These are phyloP conservation scores for Platycercus adscitus DNA, from an alignment of 2,113 vertebrate genomes.

Conservation along the genomic window DNA sequence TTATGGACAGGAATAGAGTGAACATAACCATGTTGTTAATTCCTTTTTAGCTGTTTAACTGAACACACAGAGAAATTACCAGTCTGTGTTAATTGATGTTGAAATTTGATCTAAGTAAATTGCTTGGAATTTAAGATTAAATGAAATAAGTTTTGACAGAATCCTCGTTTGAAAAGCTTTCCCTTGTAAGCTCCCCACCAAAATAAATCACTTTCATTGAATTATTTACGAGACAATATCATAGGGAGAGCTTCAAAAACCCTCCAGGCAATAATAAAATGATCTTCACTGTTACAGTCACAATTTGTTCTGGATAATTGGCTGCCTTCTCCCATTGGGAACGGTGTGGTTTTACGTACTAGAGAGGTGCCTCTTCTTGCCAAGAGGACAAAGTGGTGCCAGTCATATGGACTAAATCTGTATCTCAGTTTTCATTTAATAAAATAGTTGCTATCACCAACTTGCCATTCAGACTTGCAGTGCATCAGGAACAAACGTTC, in stretches of 20 bases:
- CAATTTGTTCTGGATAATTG: constrained; percentile 73
- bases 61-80: neutral
- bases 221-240: constrained; percentile 76
- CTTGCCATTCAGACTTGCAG: neutral
- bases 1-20: neutral
- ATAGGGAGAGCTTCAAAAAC: constrained; percentile 72
- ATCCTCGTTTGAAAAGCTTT: constrained; percentile 36
- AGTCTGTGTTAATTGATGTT: constrained; percentile 53
- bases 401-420: neutral
- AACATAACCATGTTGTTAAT: neutral
- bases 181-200: constrained; percentile 28
- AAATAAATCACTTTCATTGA: constrained; percentile 72
- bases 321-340: constrained; percentile 25
- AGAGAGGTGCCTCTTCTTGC: constrained; percentile 6
- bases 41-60: neutral
- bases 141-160: constrained; percentile 66
- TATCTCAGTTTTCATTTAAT: neutral
- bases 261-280: constrained; percentile 73
- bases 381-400: neutral
- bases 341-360: neutral
- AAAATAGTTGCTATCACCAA: neutral
- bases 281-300: constrained; percentile 67
- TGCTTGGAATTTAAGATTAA: constrained; percentile 60
- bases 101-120: constrained; percentile 59
- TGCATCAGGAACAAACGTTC: neutral